A percentile compares a stretch with the other conserved stretches of the same genome.
These are phyloP conservation scores for Rhyacophila brunnea DNA, from an alignment of 1,140 invertebrate genomes.

Conservation along the genomic window DNA sequence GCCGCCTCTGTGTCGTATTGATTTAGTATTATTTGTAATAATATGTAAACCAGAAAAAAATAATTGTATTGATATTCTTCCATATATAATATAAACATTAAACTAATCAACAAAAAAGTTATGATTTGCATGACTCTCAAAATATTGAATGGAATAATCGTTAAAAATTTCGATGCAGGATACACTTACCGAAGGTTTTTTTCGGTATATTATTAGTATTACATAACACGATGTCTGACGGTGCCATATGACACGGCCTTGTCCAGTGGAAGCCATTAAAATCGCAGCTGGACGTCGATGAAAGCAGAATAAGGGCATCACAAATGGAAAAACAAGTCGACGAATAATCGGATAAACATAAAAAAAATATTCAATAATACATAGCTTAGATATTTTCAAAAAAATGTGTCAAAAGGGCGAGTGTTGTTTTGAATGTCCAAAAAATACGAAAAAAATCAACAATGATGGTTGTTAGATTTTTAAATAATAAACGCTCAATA, in stretches of 20 bases:
- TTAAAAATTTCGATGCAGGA: no score
- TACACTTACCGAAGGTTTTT: no score
- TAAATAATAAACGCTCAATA: no score
- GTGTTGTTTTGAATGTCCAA: conserved; percentile 16
- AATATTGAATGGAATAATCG: no score
- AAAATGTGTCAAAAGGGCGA: conserved; percentile 6
- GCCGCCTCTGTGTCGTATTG: no score
- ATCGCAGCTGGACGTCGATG: conserved; percentile 23
- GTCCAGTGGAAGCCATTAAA: conserved; percentile 17
- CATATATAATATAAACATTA: no score
- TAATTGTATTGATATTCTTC: no score
- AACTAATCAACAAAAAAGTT: no score
- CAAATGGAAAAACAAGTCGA: conserved; percentile 14
- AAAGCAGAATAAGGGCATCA: background rate
- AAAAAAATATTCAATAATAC: conserved; percentile 3
- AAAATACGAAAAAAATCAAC: conserved; percentile 8
- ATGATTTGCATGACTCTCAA: no score
- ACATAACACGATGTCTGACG: background rate
- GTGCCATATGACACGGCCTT: conserved; percentile 12
- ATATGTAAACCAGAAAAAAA: no score
- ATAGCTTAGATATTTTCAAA: conserved; percentile 14
- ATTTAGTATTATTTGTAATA: no score
- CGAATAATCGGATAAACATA: conserved; percentile 12
- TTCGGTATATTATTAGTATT: no score
- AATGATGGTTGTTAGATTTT: background rate